phyloP scores from a whole-genome alignment of 2,797 vertebrate species.

The Menidia menidia region DNA sequence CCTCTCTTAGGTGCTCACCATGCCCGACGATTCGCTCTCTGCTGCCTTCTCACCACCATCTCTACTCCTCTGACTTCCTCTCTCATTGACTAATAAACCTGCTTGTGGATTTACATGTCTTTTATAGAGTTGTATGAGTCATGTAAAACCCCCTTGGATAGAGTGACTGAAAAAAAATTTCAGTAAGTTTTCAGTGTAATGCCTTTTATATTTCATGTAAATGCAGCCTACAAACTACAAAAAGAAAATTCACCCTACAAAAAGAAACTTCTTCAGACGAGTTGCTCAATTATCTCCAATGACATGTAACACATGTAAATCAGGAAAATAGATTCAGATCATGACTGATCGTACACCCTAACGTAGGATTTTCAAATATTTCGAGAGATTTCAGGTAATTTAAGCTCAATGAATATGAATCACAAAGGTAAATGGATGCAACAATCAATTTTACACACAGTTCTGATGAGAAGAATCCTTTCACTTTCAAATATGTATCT shows the following conservation, averaged over 20 bases:
- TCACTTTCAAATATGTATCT: neutral
- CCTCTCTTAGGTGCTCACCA: constrained; percentile 51
- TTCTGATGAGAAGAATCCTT: too few species aligned
- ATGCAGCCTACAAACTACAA: constrained; percentile 60
- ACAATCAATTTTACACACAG: neutral
- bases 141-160: constrained; percentile 64
- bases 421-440: neutral
- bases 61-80: constrained; percentile 27
- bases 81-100: constrained; percentile 43
- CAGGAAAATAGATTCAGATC: neutral
- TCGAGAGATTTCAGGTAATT: neutral
- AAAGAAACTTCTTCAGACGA: constrained; percentile 2
- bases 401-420: too few species aligned
- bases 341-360: neutral
- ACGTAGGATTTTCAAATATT: constrained; percentile 16
- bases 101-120: constrained; percentile 39
- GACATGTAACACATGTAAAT: neutral
- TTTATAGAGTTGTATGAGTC: constrained; percentile 74
- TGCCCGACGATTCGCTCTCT: constrained; percentile 11
- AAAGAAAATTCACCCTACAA: too few species aligned
- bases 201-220: constrained; percentile 58
- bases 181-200: constrained; percentile 34
- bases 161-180: constrained; percentile 46
- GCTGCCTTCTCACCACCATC: constrained; percentile 37
- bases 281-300: constrained; percentile 26